Evolutionary conservation across 1,140 invertebrate genomes (phyloP).

Genomic region (Brachionus paranguensis): DNA sequence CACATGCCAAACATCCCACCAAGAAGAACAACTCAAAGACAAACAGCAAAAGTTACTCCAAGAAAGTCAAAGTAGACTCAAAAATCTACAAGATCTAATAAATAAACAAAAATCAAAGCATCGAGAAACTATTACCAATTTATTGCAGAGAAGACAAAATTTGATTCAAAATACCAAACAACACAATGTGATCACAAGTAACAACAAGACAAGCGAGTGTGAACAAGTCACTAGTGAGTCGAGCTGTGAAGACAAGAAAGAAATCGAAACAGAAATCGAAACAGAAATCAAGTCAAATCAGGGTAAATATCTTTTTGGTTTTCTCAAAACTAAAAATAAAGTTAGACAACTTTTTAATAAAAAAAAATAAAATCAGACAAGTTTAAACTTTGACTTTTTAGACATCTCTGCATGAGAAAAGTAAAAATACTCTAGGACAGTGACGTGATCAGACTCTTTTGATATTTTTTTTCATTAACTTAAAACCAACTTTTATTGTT

Average conservation of each 20-base stretch:
- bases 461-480: too few relatives aligned
- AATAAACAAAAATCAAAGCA: background rate
- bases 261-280: background rate
- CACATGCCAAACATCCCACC: background rate
- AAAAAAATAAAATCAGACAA: too few relatives aligned
- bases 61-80: background rate
- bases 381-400: too few relatives aligned
- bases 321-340: background rate
- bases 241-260: background rate
- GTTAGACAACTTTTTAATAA: too few relatives aligned
- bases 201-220: background rate
- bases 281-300: background rate
- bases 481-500: too few relatives aligned
- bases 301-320: background rate
- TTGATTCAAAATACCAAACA: background rate
- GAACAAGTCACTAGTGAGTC: background rate
- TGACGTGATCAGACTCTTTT: too few relatives aligned
- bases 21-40: background rate
- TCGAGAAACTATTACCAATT: constrained; percentile 7
- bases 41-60: background rate
- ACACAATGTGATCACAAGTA: background rate
- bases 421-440: too few relatives aligned
- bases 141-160: background rate
- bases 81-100: background rate
- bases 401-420: too few relatives aligned